A percentile compares a stretch with the other conserved stretches of the same genome.
These are phyloP conservation scores for Tetragonisca angustula DNA, from an alignment of 2,888 invertebrate genomes.

Conservation along the genomic window DNA sequence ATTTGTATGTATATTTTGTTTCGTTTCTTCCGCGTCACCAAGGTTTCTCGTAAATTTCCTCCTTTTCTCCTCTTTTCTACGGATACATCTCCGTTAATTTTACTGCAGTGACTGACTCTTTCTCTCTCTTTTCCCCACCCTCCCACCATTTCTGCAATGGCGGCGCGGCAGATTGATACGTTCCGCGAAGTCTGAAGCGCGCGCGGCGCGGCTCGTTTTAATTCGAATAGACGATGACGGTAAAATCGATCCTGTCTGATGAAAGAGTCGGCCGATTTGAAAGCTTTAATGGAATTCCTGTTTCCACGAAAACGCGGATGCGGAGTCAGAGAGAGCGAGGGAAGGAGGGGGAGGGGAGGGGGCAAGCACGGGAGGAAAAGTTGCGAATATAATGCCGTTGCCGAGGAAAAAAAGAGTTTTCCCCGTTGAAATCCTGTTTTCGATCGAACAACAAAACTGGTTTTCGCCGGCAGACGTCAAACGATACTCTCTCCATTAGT, in stretches of 20 bases:
- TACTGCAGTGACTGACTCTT: neutral
- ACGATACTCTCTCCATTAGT: neutral
- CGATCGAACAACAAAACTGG: slow-evolving; percentile 8
- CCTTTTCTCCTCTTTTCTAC: too few species aligned
- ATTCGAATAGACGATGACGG: slow-evolving; percentile 50
- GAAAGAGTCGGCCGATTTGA: slow-evolving; percentile 51
- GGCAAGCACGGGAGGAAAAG: neutral
- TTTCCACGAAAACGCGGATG: slow-evolving; percentile 29
- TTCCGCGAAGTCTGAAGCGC: slow-evolving; percentile 32
- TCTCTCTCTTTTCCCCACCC: neutral
- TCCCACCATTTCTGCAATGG: neutral
- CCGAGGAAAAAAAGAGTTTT: neutral
- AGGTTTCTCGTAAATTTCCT: too few species aligned
- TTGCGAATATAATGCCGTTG: slow-evolving; percentile 40
- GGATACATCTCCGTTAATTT: neutral
- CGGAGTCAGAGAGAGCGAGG: too few species aligned
- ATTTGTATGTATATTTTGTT: too few species aligned
- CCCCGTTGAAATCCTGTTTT: slow-evolving; percentile 13
- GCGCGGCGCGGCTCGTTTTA: slow-evolving; percentile 35
- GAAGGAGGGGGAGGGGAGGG: too few species aligned
- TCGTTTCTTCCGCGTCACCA: neutral
- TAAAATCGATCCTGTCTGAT: slow-evolving; percentile 51
- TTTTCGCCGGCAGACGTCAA: neutral
- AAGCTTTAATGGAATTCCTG: slow-evolving; percentile 57
- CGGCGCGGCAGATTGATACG: slow-evolving; percentile 39